Evolutionary conservation across 1,140 invertebrate species (phyloP).

Genomic region (Hermetia illucens): DNA sequence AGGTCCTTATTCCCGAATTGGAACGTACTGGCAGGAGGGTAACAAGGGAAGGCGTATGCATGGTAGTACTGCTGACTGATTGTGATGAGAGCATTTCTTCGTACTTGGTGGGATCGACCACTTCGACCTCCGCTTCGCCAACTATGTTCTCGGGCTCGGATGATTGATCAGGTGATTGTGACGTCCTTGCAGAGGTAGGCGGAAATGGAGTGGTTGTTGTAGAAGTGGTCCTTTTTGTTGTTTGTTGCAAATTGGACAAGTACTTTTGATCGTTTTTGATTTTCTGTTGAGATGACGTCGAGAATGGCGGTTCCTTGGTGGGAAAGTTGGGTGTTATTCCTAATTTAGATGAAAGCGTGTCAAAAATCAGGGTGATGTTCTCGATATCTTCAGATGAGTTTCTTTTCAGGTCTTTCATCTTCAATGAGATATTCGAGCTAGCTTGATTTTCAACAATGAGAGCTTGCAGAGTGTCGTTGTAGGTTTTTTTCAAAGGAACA

Average conservation of each 20-base stretch:
- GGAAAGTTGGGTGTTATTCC: slow-evolving; percentile 22
- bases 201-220: slow-evolving; percentile 1
- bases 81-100: slow-evolving; percentile 26
- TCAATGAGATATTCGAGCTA: slow-evolving; percentile 17
- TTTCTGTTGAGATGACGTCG: slow-evolving; percentile 16
- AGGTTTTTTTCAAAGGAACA: slow-evolving; percentile 22
- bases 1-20: slow-evolving; percentile 27
- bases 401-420: slow-evolving; percentile 14
- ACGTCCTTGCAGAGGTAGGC: not conserved
- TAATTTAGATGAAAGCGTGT: slow-evolving; percentile 27
- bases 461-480: slow-evolving; percentile 27
- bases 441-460: slow-evolving; percentile 27
- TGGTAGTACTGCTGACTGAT: slow-evolving; percentile 15
- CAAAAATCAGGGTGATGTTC: slow-evolving; percentile 28
- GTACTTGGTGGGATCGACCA: slow-evolving; percentile 26
- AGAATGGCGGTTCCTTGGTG: slow-evolving; percentile 24
- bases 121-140: slow-evolving; percentile 27
- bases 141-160: slow-evolving; percentile 18
- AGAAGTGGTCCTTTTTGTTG: not conserved
- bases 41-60: slow-evolving; percentile 19
- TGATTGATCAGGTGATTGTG: slow-evolving; percentile 10
- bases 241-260: too few species aligned
- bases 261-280: slow-evolving; percentile 17
- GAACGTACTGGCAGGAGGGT: slow-evolving; percentile 26
- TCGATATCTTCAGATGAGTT: slow-evolving; percentile 22